A percentile compares a stretch with the other conserved stretches of the same genome.
Conservation (phyloP, 2,113 vertebrate genomes). For the Leiothrix lutea region DNA sequence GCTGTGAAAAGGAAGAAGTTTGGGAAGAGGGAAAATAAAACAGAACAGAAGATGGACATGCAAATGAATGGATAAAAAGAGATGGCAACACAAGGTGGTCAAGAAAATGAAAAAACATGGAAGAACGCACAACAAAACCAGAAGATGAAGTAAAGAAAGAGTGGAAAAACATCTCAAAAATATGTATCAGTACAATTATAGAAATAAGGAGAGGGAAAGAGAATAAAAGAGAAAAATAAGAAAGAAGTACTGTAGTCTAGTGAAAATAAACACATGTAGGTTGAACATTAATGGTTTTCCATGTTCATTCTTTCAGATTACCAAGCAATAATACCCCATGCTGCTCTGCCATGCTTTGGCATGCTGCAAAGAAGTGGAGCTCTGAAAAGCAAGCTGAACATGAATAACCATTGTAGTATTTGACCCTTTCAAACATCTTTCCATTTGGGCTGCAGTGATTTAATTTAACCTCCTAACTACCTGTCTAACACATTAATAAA, state of each 20-base stretch:
- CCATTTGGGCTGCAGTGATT: neutral
- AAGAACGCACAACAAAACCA: slow-evolving; percentile 67
- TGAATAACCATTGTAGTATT: slow-evolving; percentile 78
- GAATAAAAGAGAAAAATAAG: slow-evolving; percentile 88
- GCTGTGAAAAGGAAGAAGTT: slow-evolving; percentile 87
- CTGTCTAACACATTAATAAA: neutral
- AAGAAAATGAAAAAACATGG: slow-evolving; percentile 56
- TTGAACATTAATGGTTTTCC: slow-evolving; percentile 81
- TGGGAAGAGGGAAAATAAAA: slow-evolving; percentile 70
- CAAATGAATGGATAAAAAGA: slow-evolving; percentile 63
- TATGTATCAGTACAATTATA: slow-evolving; percentile 72
- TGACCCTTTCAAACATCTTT: slow-evolving; percentile 80
- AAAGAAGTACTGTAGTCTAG: slow-evolving; percentile 79
- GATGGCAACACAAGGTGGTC: slow-evolving; percentile 29
- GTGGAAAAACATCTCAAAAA: slow-evolving; percentile 63
- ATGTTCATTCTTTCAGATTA: slow-evolving; percentile 77
- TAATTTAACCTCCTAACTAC: neutral
- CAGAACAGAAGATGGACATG: slow-evolving; percentile 55
- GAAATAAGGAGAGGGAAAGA: slow-evolving; percentile 81
- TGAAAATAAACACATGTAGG: slow-evolving; percentile 78
- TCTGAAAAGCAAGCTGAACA: slow-evolving; percentile 79
- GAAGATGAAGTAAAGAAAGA: slow-evolving; percentile 63
- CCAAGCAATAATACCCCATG: slow-evolving; percentile 66
- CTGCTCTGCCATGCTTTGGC: slow-evolving; percentile 74
- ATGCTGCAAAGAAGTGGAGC: slow-evolving; percentile 72